phyloP scores from a whole-genome alignment of 2,797 vertebrate species.

The Mionectes olivaceus region DNA sequence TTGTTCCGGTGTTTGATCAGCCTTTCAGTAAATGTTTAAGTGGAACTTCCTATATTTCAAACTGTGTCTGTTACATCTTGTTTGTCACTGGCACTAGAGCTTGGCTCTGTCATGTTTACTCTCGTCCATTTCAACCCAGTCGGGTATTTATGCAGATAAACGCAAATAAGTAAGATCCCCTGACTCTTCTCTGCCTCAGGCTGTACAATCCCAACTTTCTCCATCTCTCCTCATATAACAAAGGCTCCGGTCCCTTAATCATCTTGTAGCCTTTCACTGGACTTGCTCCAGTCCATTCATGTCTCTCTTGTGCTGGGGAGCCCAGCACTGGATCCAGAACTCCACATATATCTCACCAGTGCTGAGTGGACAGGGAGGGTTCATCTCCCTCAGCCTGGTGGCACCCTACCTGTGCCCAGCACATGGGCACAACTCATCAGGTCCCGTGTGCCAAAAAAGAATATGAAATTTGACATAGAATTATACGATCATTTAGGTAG shows the following conservation, averaged over 20 bases:
- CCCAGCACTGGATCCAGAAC: background rate
- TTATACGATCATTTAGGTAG: background rate
- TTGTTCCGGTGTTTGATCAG: background rate
- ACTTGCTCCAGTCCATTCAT: background rate
- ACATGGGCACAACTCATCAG: background rate
- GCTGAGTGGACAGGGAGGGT: background rate
- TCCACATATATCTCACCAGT: accelerated
- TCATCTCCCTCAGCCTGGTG: background rate
- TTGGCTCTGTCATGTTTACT: background rate
- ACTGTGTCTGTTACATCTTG: background rate
- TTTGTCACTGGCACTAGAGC: background rate
- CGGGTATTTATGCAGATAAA: background rate
- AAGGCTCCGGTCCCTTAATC: background rate
- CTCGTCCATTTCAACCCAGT: accelerated
- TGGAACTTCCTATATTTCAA: background rate
- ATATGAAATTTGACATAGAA: background rate
- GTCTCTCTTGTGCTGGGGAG: background rate
- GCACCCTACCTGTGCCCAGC: background rate
- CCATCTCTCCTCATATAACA: background rate
- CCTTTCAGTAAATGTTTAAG: background rate
- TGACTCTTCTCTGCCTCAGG: background rate
- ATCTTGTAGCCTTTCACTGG: background rate
- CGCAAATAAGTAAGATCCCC: background rate
- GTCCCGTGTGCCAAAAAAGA: background rate
- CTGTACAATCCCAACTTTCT: background rate